Evolutionary conservation across 2,888 invertebrate species (phyloP).

Genomic region (Microplitis deprimator): DNA sequence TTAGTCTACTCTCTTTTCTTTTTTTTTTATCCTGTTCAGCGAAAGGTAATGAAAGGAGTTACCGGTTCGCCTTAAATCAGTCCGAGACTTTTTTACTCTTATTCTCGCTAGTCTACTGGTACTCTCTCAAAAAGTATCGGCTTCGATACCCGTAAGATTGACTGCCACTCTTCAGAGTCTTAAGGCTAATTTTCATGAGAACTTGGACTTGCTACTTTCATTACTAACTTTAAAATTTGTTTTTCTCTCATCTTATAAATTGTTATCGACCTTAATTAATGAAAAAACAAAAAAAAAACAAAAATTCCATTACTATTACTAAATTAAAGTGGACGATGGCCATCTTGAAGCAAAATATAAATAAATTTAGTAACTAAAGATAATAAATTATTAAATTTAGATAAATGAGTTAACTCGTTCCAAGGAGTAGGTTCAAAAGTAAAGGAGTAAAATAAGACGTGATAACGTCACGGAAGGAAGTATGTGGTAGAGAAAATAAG

Average conservation of each 20-base stretch:
- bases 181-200: constrained; percentile 22
- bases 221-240: too few species aligned
- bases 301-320: too few species aligned
- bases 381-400: background rate
- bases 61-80: constrained; percentile 25
- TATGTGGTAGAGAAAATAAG: constrained; percentile 29
- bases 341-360: background rate
- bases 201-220: background rate
- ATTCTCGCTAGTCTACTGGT: background rate
- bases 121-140: background rate
- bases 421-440: constrained; percentile 20
- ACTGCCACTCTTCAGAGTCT: constrained; percentile 18
- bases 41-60: constrained; percentile 25
- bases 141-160: constrained; percentile 29
- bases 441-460: constrained; percentile 13
- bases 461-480: constrained; percentile 23
- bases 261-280: too few species aligned
- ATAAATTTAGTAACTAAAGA: too few species aligned
- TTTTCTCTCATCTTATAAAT: background rate
- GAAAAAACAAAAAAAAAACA: too few species aligned
- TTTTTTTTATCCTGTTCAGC: background rate
- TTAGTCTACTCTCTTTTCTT: background rate
- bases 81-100: constrained; percentile 16
- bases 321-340: background rate
- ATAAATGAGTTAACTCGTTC: constrained; percentile 17